phyloP scores from a whole-genome alignment of 2,113 vertebrate species.

The Sapayoa aenigma region DNA sequence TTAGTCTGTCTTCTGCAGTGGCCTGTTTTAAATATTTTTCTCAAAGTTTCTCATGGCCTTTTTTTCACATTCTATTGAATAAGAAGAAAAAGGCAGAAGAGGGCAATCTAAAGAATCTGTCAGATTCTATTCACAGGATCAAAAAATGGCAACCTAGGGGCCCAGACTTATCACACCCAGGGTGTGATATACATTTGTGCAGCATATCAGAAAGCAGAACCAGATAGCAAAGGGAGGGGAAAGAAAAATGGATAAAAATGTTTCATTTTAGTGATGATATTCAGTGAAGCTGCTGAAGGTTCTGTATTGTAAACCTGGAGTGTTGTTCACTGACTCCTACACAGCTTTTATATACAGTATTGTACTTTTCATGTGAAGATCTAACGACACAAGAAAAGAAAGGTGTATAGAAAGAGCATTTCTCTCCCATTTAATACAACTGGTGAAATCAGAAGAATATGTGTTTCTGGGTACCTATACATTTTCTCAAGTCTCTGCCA shows the following conservation, averaged over 20 bases:
- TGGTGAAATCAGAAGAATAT: not conserved
- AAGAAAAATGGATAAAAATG: not conserved
- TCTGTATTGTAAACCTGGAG: not conserved
- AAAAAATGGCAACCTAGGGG: not conserved
- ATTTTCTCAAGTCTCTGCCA: not conserved
- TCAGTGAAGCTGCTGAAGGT: not conserved
- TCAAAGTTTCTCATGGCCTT: not conserved
- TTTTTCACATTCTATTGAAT: not conserved
- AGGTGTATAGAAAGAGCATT: not conserved
- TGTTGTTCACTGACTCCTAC: not conserved
- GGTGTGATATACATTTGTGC: not conserved
- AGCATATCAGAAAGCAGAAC: not conserved
- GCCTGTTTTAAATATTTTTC: not conserved
- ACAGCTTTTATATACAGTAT: not conserved
- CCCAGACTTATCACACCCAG: not conserved
- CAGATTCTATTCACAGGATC: not conserved
- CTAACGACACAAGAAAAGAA: not conserved
- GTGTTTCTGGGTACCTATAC: not conserved
- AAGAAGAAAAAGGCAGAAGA: not conserved
- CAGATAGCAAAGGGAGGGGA: fast-evolving
- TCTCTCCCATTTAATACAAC: not conserved
- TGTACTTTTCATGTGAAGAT: not conserved
- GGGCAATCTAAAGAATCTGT: not conserved
- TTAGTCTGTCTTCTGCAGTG: not conserved
- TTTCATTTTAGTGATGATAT: not conserved